Percentiles rank a stretch among this genome's conserved stretches.
These are phyloP conservation scores for Scytalopus superciliaris DNA, from an alignment of 2,113 vertebrate genomes.

Conservation along the genomic window DNA sequence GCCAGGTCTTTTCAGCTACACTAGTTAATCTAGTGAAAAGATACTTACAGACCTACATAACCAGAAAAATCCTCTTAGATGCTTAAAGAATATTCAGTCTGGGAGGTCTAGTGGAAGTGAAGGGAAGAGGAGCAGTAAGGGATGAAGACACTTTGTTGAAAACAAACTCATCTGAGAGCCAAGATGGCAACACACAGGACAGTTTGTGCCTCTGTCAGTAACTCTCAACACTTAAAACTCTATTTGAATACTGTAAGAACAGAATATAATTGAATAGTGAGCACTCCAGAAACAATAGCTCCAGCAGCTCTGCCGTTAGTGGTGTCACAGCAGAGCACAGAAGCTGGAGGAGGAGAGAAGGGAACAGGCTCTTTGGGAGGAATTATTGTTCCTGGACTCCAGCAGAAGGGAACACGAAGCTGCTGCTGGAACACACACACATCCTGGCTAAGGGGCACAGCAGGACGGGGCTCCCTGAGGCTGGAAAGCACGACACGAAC, in stretches of 20 bases:
- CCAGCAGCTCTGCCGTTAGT: neutral
- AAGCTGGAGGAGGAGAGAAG: neutral
- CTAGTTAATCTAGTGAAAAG: neutral
- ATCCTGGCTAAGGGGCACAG: neutral
- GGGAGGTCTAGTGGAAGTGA: neutral
- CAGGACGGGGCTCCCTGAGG: neutral
- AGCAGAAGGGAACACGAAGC: neutral
- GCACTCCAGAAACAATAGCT: neutral
- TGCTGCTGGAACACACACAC: neutral
- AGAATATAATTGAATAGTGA: neutral
- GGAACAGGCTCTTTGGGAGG: neutral
- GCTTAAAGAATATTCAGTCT: neutral
- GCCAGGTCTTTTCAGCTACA: neutral
- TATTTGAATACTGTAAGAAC: neutral
- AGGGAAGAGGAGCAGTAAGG: neutral
- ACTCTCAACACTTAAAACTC: neutral
- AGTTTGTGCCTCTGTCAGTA: neutral
- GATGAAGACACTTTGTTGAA: neutral
- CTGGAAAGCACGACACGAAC: neutral
- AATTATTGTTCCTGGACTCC: neutral
- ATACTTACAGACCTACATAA: neutral
- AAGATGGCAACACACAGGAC: neutral
- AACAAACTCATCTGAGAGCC: neutral
- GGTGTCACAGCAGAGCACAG: neutral
- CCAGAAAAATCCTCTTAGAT: neutral